Evolutionary conservation across 92 coral and sea anemone species (phyloP), one percentile per base, ranked within the genome.

Genomic region (Ricordea florida): DNA sequence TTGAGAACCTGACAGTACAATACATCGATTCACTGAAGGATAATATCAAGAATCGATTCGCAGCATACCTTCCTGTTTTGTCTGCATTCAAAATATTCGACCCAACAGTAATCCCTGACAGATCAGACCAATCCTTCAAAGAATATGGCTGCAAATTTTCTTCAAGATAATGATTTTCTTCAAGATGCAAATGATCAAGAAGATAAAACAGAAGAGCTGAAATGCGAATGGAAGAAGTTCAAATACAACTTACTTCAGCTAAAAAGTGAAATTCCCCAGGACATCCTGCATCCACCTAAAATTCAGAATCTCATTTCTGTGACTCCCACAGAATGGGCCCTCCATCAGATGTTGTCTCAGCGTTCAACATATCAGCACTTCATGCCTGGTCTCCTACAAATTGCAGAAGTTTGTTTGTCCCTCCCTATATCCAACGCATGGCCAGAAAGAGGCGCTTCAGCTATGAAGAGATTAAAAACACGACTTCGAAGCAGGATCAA

Each of bases 151-250:
- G n/a, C n/a, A n/a, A n/a, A n/a, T n/a, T n/a, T n/a, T n/a, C n/a
- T n/a, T n/a, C n/a, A n/a, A n/a, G n/a, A n/a, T n/a, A n/a, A n/a
- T n/a, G n/a, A n/a, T n/a, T n/a, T n/a, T n/a, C n/a, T n/a, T n/a
- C 44, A 40, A 26, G 80, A 30, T 3, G 66, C 41, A 30, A 11
- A 44, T 10, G 66, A 62, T 37, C 13, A 59, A 20, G 41, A 51
- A 51, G 57, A 76, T 10, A 63, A 51, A 47, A 20, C 66, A 24
- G 68, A 40, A 59, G 89, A 83, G 58, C 47, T 79, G 74, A 52
- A 58, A 31, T 85, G 90, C 22, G 79, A 85, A 72, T 86, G 91
- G 91, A 67, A 60, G 65, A 86, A 86, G 48, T 79, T 80, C 24
- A 86, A 86, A 41, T 83, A 72, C 76, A 77, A 89, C 52, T 70